phyloP scores from a whole-genome alignment of 2,113 vertebrate genomes.

The Larimichthys crocea region DNA sequence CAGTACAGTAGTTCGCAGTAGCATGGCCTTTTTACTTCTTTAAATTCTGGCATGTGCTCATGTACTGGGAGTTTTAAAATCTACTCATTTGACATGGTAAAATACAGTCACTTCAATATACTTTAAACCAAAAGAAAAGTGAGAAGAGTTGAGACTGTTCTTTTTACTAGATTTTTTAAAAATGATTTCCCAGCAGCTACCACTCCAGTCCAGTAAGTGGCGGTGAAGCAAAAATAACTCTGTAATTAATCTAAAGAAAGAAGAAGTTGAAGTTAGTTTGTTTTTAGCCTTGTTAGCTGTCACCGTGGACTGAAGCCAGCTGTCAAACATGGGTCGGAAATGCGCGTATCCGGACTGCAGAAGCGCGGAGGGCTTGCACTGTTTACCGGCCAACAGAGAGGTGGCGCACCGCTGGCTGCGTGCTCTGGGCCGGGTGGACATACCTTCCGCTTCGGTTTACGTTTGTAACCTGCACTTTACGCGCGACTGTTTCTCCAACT shows the following conservation, averaged over 20 bases:
- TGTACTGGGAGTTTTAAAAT: too few species aligned
- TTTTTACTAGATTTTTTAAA: neutral
- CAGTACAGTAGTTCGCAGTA: neutral
- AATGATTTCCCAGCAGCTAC: neutral
- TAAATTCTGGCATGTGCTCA: too few species aligned
- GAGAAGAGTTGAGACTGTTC: too few species aligned
- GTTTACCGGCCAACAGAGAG: slow-evolving; percentile 1
- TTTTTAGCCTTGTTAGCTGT: slow-evolving; percentile 11
- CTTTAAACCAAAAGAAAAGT: neutral
- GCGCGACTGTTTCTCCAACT: slow-evolving; percentile 9
- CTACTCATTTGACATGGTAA: too few species aligned
- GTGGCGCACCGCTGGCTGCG: slow-evolving; percentile 21
- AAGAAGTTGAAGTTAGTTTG: slow-evolving; percentile 10
- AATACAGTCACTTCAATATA: too few species aligned
- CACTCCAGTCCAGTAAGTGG: neutral
- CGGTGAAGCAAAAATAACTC: neutral
- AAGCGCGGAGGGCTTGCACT: neutral
- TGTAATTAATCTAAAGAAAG: neutral
- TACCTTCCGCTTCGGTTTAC: neutral
- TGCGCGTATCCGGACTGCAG: slow-evolving; percentile 10
- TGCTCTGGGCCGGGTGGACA: neutral
- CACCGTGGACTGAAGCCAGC: neutral
- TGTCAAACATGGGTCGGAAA: neutral
- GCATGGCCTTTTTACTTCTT: neutral
- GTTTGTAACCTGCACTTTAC: slow-evolving; percentile 27